Conservation (phyloP, 2,113 vertebrate genomes). For the Ancistrus triradiatus region DNA sequence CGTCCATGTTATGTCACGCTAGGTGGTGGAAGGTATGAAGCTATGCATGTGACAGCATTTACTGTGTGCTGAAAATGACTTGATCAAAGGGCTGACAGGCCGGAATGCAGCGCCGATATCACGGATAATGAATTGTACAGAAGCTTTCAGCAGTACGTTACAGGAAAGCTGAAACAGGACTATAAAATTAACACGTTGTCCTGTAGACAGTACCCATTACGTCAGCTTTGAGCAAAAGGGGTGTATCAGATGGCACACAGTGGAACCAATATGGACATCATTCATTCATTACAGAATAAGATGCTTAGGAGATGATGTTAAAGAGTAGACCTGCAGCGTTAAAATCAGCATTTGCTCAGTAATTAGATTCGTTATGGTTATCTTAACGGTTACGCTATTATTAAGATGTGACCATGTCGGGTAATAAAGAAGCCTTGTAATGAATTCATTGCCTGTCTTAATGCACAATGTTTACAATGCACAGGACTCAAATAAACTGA, state of each 20-base stretch:
- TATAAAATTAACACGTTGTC: background rate
- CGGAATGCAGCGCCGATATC: background rate
- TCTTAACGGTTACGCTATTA: background rate
- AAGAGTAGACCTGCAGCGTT: background rate
- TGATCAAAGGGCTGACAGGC: background rate
- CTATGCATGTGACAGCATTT: background rate
- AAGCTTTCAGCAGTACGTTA: background rate
- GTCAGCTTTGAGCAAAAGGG: background rate
- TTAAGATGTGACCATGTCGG: constrained; percentile 17
- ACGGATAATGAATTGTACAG: background rate
- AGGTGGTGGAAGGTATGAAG: background rate
- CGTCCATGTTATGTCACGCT: background rate
- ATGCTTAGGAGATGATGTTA: no score
- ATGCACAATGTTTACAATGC: no score
- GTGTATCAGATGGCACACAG: background rate
- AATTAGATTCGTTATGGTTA: constrained; percentile 18
- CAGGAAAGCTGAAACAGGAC: constrained; percentile 8
- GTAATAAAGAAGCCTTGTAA: constrained; percentile 15
- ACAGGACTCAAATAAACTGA: no score
- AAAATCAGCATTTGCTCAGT: constrained; percentile 1
- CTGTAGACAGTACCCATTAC: background rate
- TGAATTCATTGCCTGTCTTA: constrained; percentile 5
- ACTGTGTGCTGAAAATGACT: background rate
- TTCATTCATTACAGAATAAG: constrained; percentile 5
- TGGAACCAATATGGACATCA: background rate